phyloP scores from a whole-genome alignment of 2,888 invertebrate genomes.

The Pristionchus fissidentatus region DNA sequence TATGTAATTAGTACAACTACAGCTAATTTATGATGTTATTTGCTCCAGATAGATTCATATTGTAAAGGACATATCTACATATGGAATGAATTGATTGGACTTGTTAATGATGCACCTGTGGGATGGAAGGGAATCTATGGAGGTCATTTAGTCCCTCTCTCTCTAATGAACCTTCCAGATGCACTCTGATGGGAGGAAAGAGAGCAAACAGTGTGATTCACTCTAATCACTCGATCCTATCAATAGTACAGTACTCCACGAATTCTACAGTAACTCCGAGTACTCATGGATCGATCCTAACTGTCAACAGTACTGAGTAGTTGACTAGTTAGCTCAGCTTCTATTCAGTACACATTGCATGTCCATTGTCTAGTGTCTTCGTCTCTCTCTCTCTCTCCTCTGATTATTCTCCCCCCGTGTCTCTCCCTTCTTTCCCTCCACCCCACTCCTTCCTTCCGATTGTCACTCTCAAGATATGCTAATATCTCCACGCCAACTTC shows the following conservation, averaged over 20 bases:
- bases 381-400: not conserved
- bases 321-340: slow-evolving; percentile 46
- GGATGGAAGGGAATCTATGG: not conserved
- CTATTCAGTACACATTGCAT: slow-evolving; percentile 34
- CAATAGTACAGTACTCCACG: slow-evolving; percentile 13
- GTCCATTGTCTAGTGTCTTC: slow-evolving; percentile 36
- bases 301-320: slow-evolving; percentile 32
- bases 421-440: not conserved
- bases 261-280: too few relatives aligned
- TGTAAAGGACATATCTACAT: slow-evolving; percentile 9
- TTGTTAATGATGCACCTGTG: slow-evolving; percentile 33
- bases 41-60: not conserved
- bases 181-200: too few relatives aligned
- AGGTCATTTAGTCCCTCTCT: slow-evolving; percentile 29
- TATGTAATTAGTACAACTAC: not conserved
- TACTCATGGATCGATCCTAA: slow-evolving; percentile 1
- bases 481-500: not conserved
- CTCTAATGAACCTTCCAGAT: slow-evolving; percentile 10
- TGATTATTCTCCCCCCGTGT: slow-evolving; percentile 1
- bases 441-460: not conserved
- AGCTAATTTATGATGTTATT: not conserved
- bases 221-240: not conserved
- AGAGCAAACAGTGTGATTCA: too few relatives aligned
- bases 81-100: slow-evolving; percentile 34
- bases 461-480: slow-evolving; percentile 41